Evolutionary conservation across 2,888 invertebrate genomes (phyloP).

Genomic region (Chrysolina americana): DNA sequence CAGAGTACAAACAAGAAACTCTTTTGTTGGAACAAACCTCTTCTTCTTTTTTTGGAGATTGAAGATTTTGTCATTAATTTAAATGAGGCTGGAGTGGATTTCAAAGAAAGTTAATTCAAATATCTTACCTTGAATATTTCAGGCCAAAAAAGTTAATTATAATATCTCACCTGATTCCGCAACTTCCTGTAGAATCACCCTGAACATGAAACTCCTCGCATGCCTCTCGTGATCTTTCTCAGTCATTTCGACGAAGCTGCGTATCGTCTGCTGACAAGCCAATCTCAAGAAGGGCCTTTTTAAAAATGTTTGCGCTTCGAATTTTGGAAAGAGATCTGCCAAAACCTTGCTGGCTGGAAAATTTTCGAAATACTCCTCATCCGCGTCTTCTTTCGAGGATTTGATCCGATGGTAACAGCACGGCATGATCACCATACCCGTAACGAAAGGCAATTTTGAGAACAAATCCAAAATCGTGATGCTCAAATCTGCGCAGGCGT

Average conservation of each 20-base stretch:
- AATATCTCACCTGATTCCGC: conserved; percentile 59
- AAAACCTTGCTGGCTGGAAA: conserved; percentile 78
- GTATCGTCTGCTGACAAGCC: conserved; percentile 79
- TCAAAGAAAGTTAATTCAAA: too few species aligned
- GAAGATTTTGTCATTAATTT: too few species aligned
- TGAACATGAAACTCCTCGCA: conserved; percentile 73
- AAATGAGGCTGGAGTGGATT: too few species aligned
- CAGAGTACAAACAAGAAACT: too few species aligned
- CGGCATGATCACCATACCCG: conserved; percentile 78
- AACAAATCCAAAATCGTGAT: conserved; percentile 79
- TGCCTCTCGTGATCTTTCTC: conserved; percentile 70
- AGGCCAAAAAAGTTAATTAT: too few species aligned
- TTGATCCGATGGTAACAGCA: conserved; percentile 86
- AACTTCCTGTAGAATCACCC: conserved; percentile 78
- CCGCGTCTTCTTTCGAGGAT: conserved; percentile 50
- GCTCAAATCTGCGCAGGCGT: conserved; percentile 85
- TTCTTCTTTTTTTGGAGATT: too few species aligned
- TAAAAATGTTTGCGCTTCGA: conserved; percentile 70
- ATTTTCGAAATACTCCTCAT: conserved; percentile 71
- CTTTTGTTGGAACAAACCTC: too few species aligned
- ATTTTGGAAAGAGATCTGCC: conserved; percentile 64
- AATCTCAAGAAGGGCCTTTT: conserved; percentile 79
- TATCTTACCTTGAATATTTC: too few species aligned
- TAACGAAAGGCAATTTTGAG: conserved; percentile 72
- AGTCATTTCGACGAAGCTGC: conserved; percentile 71